Percentiles rank a stretch among this genome's conserved stretches.
Conservation (phyloP, 2,113 vertebrate genomes). For the Rhinoptilus africanus region DNA sequence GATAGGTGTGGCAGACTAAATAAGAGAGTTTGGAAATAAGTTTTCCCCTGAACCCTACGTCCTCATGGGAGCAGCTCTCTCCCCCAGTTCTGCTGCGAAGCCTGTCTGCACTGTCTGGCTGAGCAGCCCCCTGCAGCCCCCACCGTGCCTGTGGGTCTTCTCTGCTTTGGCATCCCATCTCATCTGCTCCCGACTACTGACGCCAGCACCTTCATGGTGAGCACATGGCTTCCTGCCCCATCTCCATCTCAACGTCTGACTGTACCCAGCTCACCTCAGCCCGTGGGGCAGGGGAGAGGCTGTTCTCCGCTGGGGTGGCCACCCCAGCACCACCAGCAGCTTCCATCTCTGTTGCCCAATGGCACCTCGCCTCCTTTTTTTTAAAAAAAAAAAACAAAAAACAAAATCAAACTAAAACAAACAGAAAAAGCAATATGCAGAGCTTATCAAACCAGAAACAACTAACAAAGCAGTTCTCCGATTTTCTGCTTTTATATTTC, state of each 20-base stretch:
- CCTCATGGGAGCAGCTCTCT: not conserved
- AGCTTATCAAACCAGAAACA: not conserved
- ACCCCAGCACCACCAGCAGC: not conserved
- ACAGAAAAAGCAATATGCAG: not conserved
- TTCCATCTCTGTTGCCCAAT: not conserved
- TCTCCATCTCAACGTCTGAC: fast-evolving
- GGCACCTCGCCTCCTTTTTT: fast-evolving
- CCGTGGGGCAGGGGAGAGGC: not conserved
- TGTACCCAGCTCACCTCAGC: not conserved
- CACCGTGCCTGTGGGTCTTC: fast-evolving
- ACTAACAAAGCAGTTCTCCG: not conserved
- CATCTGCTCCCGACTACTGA: not conserved
- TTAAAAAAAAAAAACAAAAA: not conserved
- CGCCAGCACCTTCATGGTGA: fast-evolving
- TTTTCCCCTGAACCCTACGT: fast-evolving
- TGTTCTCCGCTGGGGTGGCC: not conserved
- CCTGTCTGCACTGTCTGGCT: fast-evolving
- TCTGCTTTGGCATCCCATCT: not conserved
- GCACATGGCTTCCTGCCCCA: not conserved
- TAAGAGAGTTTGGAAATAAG: not conserved
- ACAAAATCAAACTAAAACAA: not conserved
- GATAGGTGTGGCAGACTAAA: not conserved
- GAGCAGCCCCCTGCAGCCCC: not conserved
- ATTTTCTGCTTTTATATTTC: not conserved
- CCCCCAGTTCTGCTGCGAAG: not conserved